Evolutionary conservation across 2,113 vertebrate species (phyloP).

Genomic region (Dasyprocta punctata): DNA sequence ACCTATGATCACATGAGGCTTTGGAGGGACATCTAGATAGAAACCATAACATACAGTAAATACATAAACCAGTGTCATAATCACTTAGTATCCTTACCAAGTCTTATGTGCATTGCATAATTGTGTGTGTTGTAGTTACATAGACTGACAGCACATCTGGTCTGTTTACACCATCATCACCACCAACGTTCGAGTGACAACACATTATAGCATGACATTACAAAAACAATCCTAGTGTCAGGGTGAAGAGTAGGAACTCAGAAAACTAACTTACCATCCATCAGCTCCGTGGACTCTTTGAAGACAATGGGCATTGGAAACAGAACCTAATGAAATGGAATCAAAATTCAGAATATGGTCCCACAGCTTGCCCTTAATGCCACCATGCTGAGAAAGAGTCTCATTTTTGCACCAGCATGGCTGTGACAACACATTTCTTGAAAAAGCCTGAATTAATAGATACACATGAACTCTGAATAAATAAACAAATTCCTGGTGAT

Average conservation of each 20-base stretch:
- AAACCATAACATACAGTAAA: background rate
- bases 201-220: background rate
- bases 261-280: background rate
- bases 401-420: background rate
- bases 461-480: background rate
- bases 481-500: background rate
- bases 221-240: background rate
- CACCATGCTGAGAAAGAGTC: background rate
- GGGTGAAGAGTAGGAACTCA: background rate
- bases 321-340: background rate
- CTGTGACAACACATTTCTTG: background rate
- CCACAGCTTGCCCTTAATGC: background rate
- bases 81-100: background rate
- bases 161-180: background rate
- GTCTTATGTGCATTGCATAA: background rate
- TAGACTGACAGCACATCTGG: background rate
- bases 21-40: background rate
- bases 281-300: background rate
- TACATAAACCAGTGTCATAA: background rate
- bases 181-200: background rate
- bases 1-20: background rate
- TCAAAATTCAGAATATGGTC: background rate
- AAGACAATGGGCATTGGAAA: background rate
- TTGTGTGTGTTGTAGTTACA: background rate
- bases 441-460: background rate